Percentiles rank a stretch among this genome's conserved stretches.
Conservation (phyloP, 2,888 invertebrate genomes). For the Drosophila colorata region DNA sequence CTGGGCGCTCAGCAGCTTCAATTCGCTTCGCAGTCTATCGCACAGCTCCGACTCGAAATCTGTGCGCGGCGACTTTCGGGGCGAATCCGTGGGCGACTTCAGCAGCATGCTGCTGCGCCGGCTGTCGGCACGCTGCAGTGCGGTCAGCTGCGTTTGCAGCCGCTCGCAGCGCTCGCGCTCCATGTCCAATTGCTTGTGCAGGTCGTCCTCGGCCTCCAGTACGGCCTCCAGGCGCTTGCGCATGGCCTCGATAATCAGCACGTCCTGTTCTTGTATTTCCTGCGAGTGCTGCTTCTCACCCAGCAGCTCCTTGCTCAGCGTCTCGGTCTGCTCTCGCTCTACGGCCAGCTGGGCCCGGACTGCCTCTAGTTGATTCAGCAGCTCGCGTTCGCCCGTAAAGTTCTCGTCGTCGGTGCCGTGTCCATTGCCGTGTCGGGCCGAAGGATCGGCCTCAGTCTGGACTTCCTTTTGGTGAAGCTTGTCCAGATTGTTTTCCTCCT, state of each 20-base stretch:
- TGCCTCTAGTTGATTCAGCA: conserved; percentile 82
- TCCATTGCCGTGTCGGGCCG: conserved; percentile 70
- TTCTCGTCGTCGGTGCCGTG: conserved; percentile 83
- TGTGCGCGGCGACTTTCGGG: conserved; percentile 81
- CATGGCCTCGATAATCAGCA: conserved; percentile 88
- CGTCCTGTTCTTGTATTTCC: conserved; percentile 88
- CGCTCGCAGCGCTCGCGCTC: conserved; percentile 86
- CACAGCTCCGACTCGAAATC: conserved; percentile 86
- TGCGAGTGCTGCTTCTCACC: conserved; percentile 87
- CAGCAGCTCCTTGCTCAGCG: conserved; percentile 87
- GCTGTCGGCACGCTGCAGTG: conserved; percentile 83
- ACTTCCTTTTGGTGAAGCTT: conserved; percentile 66
- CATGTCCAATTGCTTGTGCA: conserved; percentile 87
- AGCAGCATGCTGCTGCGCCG: conserved; percentile 80
- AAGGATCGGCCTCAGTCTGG: conserved; percentile 52
- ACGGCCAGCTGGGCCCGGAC: conserved; percentile 76
- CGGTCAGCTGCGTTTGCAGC: conserved; percentile 85
- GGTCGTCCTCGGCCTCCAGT: conserved; percentile 88
- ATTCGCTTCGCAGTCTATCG: conserved; percentile 86
- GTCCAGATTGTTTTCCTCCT: conserved; percentile 84
- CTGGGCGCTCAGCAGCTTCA: conserved; percentile 86
- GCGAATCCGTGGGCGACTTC: conserved; percentile 84
- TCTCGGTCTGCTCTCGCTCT: conserved; percentile 85
- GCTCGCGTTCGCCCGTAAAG: conserved; percentile 82
- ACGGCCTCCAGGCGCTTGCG: conserved; percentile 88